Percentiles rank a stretch among this genome's conserved stretches.
Conservation (phyloP, 1,140 invertebrate species). For the Latrodectus geometricus region DNA sequence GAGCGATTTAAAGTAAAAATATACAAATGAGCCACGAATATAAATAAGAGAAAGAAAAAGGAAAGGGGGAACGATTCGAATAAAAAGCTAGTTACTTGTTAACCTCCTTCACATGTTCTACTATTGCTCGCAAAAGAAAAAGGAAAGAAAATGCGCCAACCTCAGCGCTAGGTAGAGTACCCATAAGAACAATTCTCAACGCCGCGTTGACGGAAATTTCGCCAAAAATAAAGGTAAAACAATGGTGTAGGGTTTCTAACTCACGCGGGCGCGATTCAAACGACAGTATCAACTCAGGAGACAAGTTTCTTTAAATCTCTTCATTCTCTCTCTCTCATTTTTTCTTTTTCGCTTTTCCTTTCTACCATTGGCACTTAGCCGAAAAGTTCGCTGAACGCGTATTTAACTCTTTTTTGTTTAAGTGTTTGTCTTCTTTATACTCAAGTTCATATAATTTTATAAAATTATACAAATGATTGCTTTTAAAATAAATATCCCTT, state of each 20-base stretch:
- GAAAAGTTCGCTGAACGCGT: conserved; percentile 56
- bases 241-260: conserved; percentile 41
- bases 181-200: conserved; percentile 47
- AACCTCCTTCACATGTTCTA: conserved; percentile 1
- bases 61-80: background rate
- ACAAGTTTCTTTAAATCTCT: background rate
- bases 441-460: too few relatives aligned
- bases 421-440: background rate
- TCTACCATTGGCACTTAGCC: conserved; percentile 17
- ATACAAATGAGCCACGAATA: background rate
- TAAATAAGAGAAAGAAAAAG: background rate
- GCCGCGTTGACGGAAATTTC: conserved; percentile 48
- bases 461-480: too few relatives aligned
- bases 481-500: too few relatives aligned
- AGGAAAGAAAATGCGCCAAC: conserved; percentile 29
- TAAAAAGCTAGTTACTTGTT: conserved; percentile 10
- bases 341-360: conserved; percentile 8
- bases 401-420: conserved; percentile 38
- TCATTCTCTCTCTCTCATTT: background rate
- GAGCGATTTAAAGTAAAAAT: conserved; percentile 10
- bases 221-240: conserved; percentile 55
- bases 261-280: conserved; percentile 15
- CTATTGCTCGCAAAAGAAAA: background rate
- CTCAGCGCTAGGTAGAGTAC: conserved; percentile 10
- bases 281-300: conserved; percentile 18